phyloP scores from a whole-genome alignment of 2,113 vertebrate species.

The Poeciliopsis retropinna region DNA sequence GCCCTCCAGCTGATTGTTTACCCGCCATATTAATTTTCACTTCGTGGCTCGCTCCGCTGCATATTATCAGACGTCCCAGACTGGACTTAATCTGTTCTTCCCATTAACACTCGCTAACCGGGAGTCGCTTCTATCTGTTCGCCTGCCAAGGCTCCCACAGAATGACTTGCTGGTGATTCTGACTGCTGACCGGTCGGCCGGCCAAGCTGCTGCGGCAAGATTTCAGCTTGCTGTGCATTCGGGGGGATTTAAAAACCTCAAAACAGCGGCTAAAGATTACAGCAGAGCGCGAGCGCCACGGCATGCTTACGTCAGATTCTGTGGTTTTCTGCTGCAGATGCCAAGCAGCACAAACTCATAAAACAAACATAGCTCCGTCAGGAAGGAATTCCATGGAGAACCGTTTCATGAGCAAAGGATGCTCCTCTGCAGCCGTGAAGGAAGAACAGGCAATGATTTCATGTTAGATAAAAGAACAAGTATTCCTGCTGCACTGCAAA shows the following conservation, averaged over 20 bases:
- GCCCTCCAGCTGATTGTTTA: constrained; percentile 47
- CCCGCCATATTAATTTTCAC: constrained; percentile 53
- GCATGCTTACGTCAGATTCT: constrained; percentile 46
- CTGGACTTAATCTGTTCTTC: constrained; percentile 69
- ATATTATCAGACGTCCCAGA: constrained; percentile 70
- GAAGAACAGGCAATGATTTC: background rate
- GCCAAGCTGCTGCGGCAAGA: constrained; percentile 48
- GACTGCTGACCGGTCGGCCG: constrained; percentile 8
- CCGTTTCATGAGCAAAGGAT: background rate
- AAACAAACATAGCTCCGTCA: constrained; percentile 6
- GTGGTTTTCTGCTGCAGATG: constrained; percentile 26
- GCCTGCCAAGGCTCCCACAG: constrained; percentile 48
- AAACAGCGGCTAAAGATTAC: constrained; percentile 52
- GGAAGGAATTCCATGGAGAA: background rate
- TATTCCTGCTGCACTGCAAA: background rate
- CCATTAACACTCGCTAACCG: constrained; percentile 70
- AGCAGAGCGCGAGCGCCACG: constrained; percentile 32
- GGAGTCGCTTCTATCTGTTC: constrained; percentile 37
- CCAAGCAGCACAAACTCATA: constrained; percentile 26
- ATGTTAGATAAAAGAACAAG: background rate
- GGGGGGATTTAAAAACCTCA: constrained; percentile 47
- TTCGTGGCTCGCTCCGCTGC: constrained; percentile 31
- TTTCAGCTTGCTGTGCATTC: constrained; percentile 45
- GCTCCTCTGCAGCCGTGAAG: background rate
- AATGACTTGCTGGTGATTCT: constrained; percentile 6